Evolutionary conservation across 2,888 invertebrate genomes (phyloP), one percentile per base, ranked within the genome.

Genomic region (Erannis defoliaria): DNA sequence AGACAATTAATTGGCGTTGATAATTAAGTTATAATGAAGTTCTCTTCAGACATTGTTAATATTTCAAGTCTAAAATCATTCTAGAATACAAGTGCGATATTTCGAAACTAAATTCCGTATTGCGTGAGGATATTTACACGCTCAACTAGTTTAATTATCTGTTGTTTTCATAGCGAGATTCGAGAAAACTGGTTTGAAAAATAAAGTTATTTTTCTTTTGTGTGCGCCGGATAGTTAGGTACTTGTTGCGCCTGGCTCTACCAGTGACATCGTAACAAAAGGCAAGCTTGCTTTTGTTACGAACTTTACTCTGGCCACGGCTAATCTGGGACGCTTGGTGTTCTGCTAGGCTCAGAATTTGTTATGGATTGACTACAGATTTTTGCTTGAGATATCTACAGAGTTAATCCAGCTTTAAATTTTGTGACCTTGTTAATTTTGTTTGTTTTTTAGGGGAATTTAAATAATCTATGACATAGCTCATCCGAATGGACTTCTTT

Each of bases 191-290:
- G 23, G 21, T 18, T 23, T 31, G 37, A 54, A 48, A 54, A 45
- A 49, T 18, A 50, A 23, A 48, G 38, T 45, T 40, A 18, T 55
- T 48, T 33, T 21, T 12, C 53, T 45, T 40, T 66, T 60, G 62
- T 66, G 49, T 31, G 38, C 48, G 35, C 38, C 43, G 55, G 68
- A 60, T 18, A 31, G 31, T 19, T 23, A 45, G 37, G 16, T 53
- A 71, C 74, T 66, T 73, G 72, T 73, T 76, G 74, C 72, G 67
- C 64, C 59, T 59, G 67, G 21, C 55, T 55, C 59, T 70, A 66
- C 56, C 46, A 55, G 51, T 46, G 67, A 61, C 64, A 56, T 62
- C 54, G 49, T 21, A 66, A 74, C 73, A 75, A 75, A 70, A 71
- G 67, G 65, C 57, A 55, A 48, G 31, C 33, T 42, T 8, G 21